Percentiles rank a stretch among this genome's conserved stretches.
Conservation (phyloP, 2,113 vertebrate species). For the Enhydra lutris region DNA sequence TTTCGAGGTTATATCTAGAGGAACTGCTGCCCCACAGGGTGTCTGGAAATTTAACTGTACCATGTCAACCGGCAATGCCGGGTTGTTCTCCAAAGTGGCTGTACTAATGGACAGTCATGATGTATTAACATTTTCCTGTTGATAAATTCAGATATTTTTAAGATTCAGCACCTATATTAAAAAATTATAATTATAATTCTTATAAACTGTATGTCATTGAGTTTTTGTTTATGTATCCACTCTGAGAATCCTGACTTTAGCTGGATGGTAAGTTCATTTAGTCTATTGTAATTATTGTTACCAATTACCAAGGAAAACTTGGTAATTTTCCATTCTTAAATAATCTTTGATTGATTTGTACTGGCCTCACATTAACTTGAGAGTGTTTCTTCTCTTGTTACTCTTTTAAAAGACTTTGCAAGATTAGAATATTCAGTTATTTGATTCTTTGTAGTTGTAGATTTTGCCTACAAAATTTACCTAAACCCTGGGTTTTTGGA, state of each 20-base stretch:
- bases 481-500: not conserved
- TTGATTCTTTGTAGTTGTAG: not conserved
- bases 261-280: too few relatives aligned
- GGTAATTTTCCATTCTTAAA: slow-evolving; percentile 4
- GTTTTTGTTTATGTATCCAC: too few relatives aligned
- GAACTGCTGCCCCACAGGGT: not conserved
- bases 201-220: too few relatives aligned
- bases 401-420: not conserved
- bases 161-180: not conserved
- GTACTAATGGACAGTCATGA: not conserved
- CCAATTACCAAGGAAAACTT: not conserved
- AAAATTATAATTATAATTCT: not conserved
- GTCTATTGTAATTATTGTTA: too few relatives aligned
- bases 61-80: not conserved
- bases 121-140: not conserved
- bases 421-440: not conserved
- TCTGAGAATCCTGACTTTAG: too few relatives aligned
- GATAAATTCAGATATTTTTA: not conserved
- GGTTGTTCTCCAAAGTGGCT: not conserved
- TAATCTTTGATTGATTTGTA: not conserved
- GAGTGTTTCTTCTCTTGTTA: not conserved
- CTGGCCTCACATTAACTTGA: not conserved
- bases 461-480: slow-evolving; percentile 5
- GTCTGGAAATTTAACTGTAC: not conserved
- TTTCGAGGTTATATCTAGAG: not conserved